phyloP scores from a whole-genome alignment of 1,140 invertebrate genomes.

The Pseudomyrmex concolor region DNA sequence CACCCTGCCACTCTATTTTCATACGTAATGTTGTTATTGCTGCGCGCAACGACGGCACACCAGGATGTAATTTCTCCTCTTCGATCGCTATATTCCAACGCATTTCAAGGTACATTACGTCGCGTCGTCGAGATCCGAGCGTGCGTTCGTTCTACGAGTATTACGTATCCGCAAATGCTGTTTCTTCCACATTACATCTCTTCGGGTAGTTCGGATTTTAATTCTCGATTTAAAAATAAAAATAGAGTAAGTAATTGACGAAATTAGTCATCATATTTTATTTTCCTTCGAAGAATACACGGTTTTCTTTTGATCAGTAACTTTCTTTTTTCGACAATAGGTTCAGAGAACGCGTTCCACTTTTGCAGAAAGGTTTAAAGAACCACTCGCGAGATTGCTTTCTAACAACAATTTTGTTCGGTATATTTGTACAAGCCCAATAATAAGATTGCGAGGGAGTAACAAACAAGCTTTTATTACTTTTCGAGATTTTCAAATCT shows the following conservation, averaged over 20 bases:
- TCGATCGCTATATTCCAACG: constrained; percentile 30
- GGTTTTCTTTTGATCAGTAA: background rate
- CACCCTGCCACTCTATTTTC: constrained; percentile 43
- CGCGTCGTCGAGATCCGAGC: constrained; percentile 10
- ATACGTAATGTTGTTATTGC: constrained; percentile 56
- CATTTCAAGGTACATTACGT: constrained; percentile 27
- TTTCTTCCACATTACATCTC: background rate
- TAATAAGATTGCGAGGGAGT: background rate
- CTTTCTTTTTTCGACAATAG: constrained; percentile 23
- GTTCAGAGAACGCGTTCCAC: background rate
- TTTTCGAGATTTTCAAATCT: background rate
- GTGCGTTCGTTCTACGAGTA: background rate
- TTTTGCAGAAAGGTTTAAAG: constrained; percentile 29
- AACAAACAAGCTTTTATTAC: background rate
- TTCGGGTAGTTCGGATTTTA: background rate
- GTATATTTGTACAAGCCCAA: constrained; percentile 12
- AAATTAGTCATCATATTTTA: background rate
- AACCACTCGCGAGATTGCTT: constrained; percentile 19
- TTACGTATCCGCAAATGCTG: background rate
- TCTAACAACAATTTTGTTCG: background rate
- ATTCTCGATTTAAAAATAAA: background rate
- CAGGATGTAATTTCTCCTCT: constrained; percentile 26
- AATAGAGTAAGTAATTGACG: background rate
- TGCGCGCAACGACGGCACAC: constrained; percentile 44
- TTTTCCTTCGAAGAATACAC: background rate